Evolutionary conservation across 2,797 vertebrate species (phyloP), one percentile per base, ranked within the genome.

Genomic region (Thamnophis elegans): DNA sequence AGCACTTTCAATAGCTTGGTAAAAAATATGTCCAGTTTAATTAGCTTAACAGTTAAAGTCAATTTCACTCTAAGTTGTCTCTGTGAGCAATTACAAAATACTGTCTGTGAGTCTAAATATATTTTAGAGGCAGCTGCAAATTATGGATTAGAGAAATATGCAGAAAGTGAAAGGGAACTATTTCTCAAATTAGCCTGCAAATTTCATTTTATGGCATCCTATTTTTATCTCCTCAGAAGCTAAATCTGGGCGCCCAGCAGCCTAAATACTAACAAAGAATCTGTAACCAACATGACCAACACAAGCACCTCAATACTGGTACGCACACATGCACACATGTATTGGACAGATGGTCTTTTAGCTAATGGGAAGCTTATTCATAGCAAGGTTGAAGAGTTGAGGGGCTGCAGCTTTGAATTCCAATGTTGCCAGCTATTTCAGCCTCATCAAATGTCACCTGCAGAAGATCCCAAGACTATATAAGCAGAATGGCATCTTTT

Each of bases 391-490:
- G 58, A 89, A 56, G 12, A 78, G 32, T 92, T 55, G 12, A 55
- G 56, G 28, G 16, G 36, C 59, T 91, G 89, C 87, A 89, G 73
- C 87, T 86, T 89, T 91, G 90, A 78, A 91, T 89, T 86, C 87
- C 90, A 68, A 8, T 62, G 22, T 56, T 47, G 78, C 73, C 73
- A 89, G 58, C 90, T 91, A 87, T 86, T 91, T 93, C 54, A 54
- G 5, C 53, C 42, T 55, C 87, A 32, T n/a, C 55, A 22, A 3
- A 47, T 56, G 73, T 51, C 55, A 68, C 73, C 14, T 54, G 26
- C 22, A 58, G 56, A 92, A 85, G 87, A 94, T 93, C 59, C 93
- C 47, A 53, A 36, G 25, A 90, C 53, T 91, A 87, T 78, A 91
- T 65, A 42, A 82, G 62, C 88, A 89, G 92, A 94, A 91, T 93